A percentile compares a stretch with the other conserved stretches of the same genome.
phyloP scores from a whole-genome alignment of 2,113 vertebrate genomes.

The Gymnobelideus leadbeateri region DNA sequence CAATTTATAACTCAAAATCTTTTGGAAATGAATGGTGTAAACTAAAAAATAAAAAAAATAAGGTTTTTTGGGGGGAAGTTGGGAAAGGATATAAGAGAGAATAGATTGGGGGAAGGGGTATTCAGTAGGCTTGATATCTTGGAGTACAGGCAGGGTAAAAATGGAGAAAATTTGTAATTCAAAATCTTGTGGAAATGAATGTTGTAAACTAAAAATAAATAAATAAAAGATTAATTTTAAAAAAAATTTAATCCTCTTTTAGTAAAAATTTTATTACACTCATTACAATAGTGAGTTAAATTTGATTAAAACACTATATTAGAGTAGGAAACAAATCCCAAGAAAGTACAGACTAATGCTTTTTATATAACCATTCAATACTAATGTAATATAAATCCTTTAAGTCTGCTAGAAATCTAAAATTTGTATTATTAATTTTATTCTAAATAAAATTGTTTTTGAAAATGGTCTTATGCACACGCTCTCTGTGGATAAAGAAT shows the following conservation, averaged over 20 bases:
- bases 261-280: conserved; percentile 62
- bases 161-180: too few species aligned
- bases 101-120: too few species aligned
- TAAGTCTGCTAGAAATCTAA: conserved; percentile 55
- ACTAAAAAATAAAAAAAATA: too few species aligned
- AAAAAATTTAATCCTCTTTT: conserved; percentile 69
- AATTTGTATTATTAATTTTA: conserved; percentile 36
- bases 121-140: too few species aligned
- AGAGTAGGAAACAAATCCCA: conserved; percentile 84
- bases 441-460: neutral
- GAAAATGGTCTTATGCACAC: neutral
- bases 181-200: too few species aligned
- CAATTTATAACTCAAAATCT: too few species aligned
- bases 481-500: neutral
- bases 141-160: too few species aligned
- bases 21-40: too few species aligned
- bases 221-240: neutral
- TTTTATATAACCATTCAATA: conserved; percentile 88
- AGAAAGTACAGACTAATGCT: conserved; percentile 84
- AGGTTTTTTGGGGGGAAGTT: too few species aligned
- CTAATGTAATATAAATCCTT: conserved; percentile 88
- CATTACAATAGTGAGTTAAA: conserved; percentile 49
- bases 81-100: too few species aligned
- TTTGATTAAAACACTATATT: conserved; percentile 52
- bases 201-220: too few species aligned